Base-by-base conservation (phyloP, 2,113 vertebrate species). In the Phalacrocorax aristotelis region DNA sequence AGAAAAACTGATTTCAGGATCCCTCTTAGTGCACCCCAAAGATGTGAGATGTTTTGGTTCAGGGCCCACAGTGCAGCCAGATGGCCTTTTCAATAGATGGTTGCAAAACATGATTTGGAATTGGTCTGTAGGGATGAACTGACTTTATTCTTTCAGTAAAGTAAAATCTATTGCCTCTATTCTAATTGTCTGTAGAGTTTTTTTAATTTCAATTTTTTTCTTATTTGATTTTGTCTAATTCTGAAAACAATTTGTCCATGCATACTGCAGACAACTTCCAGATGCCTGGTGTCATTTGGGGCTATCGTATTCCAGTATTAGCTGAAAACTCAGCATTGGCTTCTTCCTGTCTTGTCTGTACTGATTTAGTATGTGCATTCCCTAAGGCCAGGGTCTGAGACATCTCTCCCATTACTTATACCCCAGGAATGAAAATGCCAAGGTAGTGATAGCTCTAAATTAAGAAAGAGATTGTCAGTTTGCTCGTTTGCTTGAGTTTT, bases 91-190 rank as follows among this genome's bases (percentile, higher is more conserved):
- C 84, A 93, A 42, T 15, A 79, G 55, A 66, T 49, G 70, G 21
- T 69, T 97, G 57, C 38, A 72, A 95, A 92, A 90, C 48, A n/a
- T n/a, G 13, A 40, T 51, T 92, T 95, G 74, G 66, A 91, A 54
- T 52, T 60, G 42, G 30, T 82, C 74, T 71, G 34, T 82, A 34
- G 69, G n/a, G 34, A 34, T 81, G 36, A 82, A 78, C 69, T 57
- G 17, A 38, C 60, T 95, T 79, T n/a, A 54, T 83, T 95, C 48
- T 71, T 75, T 72, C 52, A 68, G 65, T 79, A 74, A 90, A 51
- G 29, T 44, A 65, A 55, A 72, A 44, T 64, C 48, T 84, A 29
- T 84, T 93, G 70, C 23, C 18, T 61, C 38, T 46, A 42, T 68
- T 91, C 29, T 74, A 30, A 55, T 52, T 61, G 46, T 84, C 38